Conservation (phyloP, 1,140 invertebrate species). For the Sinella curviseta region DNA sequence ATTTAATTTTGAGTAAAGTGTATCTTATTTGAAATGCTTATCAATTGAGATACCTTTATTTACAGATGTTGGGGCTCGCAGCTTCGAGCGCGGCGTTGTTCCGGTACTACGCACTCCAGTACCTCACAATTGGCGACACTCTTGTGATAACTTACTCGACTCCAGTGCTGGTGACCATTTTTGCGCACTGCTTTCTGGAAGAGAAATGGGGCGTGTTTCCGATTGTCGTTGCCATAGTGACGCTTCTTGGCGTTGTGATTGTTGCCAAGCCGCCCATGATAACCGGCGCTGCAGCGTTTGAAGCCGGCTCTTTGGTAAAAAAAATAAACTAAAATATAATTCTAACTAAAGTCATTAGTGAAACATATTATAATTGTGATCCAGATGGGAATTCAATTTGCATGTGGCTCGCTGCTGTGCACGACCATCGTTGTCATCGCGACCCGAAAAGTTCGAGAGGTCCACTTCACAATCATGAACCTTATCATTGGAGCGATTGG, state of each 20-base stretch:
- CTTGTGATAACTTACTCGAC: constrained; percentile 44
- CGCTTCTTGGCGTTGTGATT: constrained; percentile 36
- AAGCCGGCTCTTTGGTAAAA: constrained; percentile 20
- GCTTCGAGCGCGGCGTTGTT: constrained; percentile 36
- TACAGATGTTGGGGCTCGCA: constrained; percentile 40
- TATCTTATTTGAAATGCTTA: too few species aligned
- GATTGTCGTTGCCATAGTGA: constrained; percentile 30
- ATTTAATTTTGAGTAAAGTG: too few species aligned
- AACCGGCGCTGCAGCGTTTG: constrained; percentile 20
- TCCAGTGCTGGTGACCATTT: constrained; percentile 43
- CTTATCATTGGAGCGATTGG: constrained; percentile 45
- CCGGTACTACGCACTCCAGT: constrained; percentile 44
- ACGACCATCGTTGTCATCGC: constrained; percentile 40
- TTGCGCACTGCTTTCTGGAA: constrained; percentile 45
- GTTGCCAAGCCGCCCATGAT: constrained; percentile 22
- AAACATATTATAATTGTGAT: too few species aligned
- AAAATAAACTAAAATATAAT: too few species aligned
- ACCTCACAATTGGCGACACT: constrained; percentile 45
- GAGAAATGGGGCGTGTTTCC: constrained; percentile 45
- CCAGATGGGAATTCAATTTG: constrained; percentile 45
- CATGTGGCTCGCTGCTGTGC: constrained; percentile 43
- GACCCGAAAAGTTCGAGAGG: constrained; percentile 44
- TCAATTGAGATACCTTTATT: neutral
- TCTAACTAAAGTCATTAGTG: too few species aligned
- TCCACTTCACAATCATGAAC: constrained; percentile 46